phyloP scores from a whole-genome alignment of 2,888 invertebrate species.

The Lasioglossum vierecki region DNA sequence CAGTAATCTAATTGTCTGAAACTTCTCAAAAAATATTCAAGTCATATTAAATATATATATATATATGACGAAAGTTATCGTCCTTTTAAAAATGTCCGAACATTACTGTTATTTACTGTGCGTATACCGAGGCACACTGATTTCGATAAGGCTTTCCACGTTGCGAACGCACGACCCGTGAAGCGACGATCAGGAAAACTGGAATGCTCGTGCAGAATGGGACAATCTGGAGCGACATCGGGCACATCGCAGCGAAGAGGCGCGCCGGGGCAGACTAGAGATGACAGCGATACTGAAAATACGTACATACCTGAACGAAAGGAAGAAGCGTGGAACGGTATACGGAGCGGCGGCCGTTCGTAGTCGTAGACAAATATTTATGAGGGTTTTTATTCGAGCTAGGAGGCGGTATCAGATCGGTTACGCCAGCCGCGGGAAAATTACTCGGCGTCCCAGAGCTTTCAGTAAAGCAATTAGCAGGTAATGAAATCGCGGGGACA shows the following conservation, averaged over 20 bases:
- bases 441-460: conserved; percentile 27
- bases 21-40: too few species aligned
- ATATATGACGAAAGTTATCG: too few species aligned
- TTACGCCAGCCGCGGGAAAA: conserved; percentile 41
- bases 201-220: neutral
- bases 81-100: too few species aligned
- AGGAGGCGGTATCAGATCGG: conserved; percentile 34
- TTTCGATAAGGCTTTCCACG: neutral
- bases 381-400: conserved; percentile 16
- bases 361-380: conserved; percentile 14
- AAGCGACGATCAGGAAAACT: neutral
- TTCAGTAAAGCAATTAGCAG: conserved; percentile 50
- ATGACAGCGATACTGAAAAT: neutral
- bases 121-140: neutral
- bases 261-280: neutral
- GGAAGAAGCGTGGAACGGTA: neutral
- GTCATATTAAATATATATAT: too few species aligned
- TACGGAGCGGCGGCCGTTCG: neutral
- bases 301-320: neutral
- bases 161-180: neutral
- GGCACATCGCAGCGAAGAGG: neutral
- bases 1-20: too few species aligned
- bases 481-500: conserved; percentile 45
- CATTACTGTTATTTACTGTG: too few species aligned
- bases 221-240: conserved; percentile 1